phyloP scores from a whole-genome alignment of 2,113 vertebrate species.

The Rhinolophus sinicus region DNA sequence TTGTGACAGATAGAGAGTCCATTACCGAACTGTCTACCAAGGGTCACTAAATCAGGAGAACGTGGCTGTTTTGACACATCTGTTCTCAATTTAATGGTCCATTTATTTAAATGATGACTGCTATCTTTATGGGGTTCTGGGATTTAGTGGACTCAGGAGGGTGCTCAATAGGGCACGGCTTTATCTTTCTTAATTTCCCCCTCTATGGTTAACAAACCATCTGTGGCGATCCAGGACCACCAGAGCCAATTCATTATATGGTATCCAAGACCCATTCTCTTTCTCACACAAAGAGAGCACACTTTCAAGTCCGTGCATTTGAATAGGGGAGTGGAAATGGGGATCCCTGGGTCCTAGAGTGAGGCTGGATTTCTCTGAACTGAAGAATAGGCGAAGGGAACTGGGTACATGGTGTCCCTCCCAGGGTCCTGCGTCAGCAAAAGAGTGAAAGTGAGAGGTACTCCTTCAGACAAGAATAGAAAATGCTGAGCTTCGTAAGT shows the following conservation, averaged over 20 bases:
- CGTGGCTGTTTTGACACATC: constrained; percentile 1
- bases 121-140: constrained; percentile 30
- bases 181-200: neutral
- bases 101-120: constrained; percentile 52
- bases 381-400: neutral
- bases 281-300: neutral
- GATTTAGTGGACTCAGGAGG: neutral
- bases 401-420: neutral
- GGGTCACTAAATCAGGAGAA: constrained; percentile 36
- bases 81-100: constrained; percentile 34
- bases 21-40: neutral
- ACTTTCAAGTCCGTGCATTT: neutral
- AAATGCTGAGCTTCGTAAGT: neutral
- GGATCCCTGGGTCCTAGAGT: neutral
- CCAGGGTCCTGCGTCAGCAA: neutral
- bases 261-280: neutral
- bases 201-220: neutral
- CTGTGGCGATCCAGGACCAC: neutral
- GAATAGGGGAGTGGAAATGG: neutral
- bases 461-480: neutral
- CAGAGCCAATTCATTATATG: neutral
- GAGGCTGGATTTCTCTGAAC: neutral
- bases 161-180: constrained; percentile 8
- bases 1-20: neutral
- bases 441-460: neutral